A percentile compares a stretch with the other conserved stretches of the same genome.
Conservation (phyloP, 2,888 invertebrate species). For the Luperina testacea region DNA sequence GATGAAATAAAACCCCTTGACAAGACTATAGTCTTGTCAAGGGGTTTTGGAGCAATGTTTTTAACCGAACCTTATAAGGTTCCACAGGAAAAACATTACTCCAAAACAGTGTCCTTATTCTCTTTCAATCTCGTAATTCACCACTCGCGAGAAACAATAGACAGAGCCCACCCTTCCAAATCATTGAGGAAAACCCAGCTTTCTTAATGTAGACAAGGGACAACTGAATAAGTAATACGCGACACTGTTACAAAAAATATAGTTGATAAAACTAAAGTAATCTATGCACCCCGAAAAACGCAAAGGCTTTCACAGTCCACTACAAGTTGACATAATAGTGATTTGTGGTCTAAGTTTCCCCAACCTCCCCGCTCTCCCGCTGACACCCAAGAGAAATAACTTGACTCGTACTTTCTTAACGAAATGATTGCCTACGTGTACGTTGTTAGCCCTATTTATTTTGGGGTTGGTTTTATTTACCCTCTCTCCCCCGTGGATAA, state of each 20-base stretch:
- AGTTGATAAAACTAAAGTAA: slow-evolving; percentile 61
- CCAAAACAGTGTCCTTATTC: slow-evolving; percentile 21
- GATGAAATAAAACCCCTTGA: background rate
- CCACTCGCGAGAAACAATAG: slow-evolving; percentile 38
- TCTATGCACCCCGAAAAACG: slow-evolving; percentile 68
- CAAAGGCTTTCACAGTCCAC: slow-evolving; percentile 73
- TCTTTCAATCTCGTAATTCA: slow-evolving; percentile 49
- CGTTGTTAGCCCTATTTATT: slow-evolving; percentile 88
- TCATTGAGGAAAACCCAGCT: slow-evolving; percentile 51
- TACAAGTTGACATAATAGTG: slow-evolving; percentile 84
- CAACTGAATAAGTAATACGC: slow-evolving; percentile 44
- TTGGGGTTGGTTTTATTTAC: slow-evolving; percentile 87
- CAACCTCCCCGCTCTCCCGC: slow-evolving; percentile 69
- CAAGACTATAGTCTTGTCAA: too few relatives aligned
- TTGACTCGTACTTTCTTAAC: slow-evolving; percentile 87
- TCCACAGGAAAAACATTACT: slow-evolving; percentile 16
- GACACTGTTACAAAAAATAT: slow-evolving; percentile 43
- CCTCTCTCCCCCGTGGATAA: slow-evolving; percentile 86
- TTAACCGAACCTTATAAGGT: too few relatives aligned
- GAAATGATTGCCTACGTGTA: slow-evolving; percentile 89
- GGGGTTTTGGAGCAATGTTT: too few relatives aligned
- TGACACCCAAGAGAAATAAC: slow-evolving; percentile 86
- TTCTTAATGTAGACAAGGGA: slow-evolving; percentile 39
- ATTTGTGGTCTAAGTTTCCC: slow-evolving; percentile 81
- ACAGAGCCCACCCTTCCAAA: slow-evolving; percentile 33